phyloP scores from a whole-genome alignment of 2,797 vertebrate genomes.

The Smutsia temminckii region DNA sequence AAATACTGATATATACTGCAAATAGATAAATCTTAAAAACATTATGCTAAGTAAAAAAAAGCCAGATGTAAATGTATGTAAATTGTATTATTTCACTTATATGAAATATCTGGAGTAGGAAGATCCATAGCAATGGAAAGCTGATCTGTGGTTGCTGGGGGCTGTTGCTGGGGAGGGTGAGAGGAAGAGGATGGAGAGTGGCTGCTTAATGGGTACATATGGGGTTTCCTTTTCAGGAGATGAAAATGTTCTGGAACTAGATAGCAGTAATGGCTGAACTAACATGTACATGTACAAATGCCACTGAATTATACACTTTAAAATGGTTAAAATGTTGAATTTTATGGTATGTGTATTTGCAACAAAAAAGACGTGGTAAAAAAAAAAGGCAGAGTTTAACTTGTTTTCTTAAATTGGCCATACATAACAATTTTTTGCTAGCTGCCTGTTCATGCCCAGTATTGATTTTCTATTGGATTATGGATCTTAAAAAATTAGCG shows the following conservation, averaged over 20 bases:
- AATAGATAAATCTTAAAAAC: not conserved
- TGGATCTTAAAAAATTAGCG: not conserved
- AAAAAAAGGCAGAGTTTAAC: not conserved
- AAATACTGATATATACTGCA: not conserved
- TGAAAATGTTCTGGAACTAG: not conserved
- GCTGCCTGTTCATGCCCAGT: not conserved
- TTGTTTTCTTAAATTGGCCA: not conserved
- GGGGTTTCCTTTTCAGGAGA: not conserved
- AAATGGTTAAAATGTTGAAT: not conserved
- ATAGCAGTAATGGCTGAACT: not conserved
- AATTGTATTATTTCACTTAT: not conserved
- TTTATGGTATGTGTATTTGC: not conserved
- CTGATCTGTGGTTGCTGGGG: not conserved
- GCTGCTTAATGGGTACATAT: not conserved
- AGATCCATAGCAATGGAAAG: not conserved
- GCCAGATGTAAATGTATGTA: not conserved
- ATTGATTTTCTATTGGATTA: not conserved
- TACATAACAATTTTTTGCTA: not conserved
- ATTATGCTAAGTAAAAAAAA: not conserved
- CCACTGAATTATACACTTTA: not conserved
- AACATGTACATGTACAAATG: not conserved
- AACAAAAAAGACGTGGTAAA: not conserved
- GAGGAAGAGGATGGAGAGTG: not conserved
- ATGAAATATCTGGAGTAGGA: not conserved
- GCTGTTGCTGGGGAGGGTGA: not conserved